These are phyloP conservation scores for Brachyistius frenatus DNA, from an alignment of 2,113 vertebrate species.

Conservation along the genomic window DNA sequence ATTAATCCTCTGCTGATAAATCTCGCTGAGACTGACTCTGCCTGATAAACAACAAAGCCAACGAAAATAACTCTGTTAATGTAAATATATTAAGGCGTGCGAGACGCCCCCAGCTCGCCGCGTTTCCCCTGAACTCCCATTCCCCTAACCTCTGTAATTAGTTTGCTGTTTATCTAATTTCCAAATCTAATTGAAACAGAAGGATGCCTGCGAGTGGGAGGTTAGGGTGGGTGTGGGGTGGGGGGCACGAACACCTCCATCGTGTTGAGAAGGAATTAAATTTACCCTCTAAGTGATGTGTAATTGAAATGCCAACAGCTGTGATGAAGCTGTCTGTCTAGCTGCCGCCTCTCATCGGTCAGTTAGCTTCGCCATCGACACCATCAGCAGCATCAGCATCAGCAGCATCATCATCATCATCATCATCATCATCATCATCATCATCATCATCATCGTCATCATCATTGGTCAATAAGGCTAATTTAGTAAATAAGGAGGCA, in stretches of 20 bases:
- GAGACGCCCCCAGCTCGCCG: not conserved
- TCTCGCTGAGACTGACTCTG: slow-evolving; percentile 2
- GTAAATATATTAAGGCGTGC: slow-evolving; percentile 26
- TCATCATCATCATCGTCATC: slow-evolving; percentile 15
- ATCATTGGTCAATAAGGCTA: not conserved
- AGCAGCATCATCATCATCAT: slow-evolving; percentile 15
- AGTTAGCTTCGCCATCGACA: slow-evolving; percentile 7
- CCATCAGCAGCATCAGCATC: slow-evolving; percentile 11
- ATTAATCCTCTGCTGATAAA: slow-evolving; percentile 22
- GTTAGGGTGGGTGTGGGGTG: not conserved
- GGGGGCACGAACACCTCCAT: not conserved
- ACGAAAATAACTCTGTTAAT: slow-evolving; percentile 20
- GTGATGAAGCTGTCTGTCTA: slow-evolving; percentile 42
- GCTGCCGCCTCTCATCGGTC: not conserved
- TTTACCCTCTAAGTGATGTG: slow-evolving; percentile 27
- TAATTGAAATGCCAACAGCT: slow-evolving; percentile 56
- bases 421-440: slow-evolving; percentile 3
- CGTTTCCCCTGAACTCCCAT: slow-evolving; percentile 18
- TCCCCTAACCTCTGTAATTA: slow-evolving; percentile 47
- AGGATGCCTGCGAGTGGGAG: slow-evolving; percentile 1
- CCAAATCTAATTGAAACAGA: slow-evolving; percentile 52
- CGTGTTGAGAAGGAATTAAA: slow-evolving; percentile 35
- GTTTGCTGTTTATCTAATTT: slow-evolving; percentile 56
- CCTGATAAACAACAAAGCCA: slow-evolving; percentile 31
- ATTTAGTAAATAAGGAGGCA: not conserved